phyloP scores from a whole-genome alignment of 2,113 vertebrate genomes.

The Lonchura striata region DNA sequence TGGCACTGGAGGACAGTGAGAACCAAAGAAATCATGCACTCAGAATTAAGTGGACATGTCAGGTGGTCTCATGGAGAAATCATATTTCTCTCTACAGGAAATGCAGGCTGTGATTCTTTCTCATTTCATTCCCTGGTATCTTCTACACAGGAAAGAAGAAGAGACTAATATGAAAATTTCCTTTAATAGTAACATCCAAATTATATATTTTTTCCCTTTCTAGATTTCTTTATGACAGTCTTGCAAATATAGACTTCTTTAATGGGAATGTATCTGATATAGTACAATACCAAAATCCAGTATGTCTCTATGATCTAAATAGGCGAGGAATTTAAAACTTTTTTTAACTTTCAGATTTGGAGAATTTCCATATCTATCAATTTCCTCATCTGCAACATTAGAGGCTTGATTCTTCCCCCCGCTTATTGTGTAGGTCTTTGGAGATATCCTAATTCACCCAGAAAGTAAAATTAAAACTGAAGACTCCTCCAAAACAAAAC shows the following conservation, averaged over 20 bases:
- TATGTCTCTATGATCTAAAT: not conserved
- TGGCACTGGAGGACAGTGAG: rapidly evolving
- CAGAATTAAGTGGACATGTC: not conserved
- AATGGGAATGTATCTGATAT: not conserved
- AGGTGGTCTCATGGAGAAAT: not conserved
- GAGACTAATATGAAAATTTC: not conserved
- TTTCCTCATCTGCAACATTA: not conserved
- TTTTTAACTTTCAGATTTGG: not conserved
- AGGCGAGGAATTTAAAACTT: not conserved
- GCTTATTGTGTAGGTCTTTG: not conserved
- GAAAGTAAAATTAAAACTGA: not conserved
- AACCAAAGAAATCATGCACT: not conserved
- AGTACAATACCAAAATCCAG: not conserved
- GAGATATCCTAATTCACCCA: not conserved
- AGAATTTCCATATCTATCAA: too few species aligned
- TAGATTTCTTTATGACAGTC: not conserved
- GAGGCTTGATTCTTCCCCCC: not conserved
- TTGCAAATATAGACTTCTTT: not conserved
- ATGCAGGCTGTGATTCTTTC: not conserved
- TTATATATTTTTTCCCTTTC: not conserved
- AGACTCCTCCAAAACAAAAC: rapidly evolving
- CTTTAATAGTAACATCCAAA: not conserved
- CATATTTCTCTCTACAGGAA: not conserved
- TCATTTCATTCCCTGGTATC: not conserved
- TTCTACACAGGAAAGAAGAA: not conserved